These are phyloP conservation scores for Zygothrica quintamaculata DNA, from an alignment of 2,888 invertebrate species.

Conservation along the genomic window DNA sequence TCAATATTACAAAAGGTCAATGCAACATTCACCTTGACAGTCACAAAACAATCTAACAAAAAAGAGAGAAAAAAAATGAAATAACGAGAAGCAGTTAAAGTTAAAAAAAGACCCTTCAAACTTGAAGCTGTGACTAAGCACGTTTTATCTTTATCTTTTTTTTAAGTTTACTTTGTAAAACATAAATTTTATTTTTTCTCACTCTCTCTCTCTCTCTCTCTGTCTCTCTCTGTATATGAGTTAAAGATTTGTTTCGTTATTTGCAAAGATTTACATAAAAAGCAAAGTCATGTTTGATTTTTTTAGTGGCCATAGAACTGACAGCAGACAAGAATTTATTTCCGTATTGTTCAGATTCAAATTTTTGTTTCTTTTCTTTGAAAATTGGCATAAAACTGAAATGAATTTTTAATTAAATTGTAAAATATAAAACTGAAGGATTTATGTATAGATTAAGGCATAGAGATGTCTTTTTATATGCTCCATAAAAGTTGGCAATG, in stretches of 20 bases:
- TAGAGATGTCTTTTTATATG: slow-evolving; percentile 3
- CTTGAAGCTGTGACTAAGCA: slow-evolving; percentile 61
- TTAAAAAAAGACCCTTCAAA: slow-evolving; percentile 47
- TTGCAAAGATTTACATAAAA: slow-evolving; percentile 49
- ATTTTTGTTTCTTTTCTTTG: too few species aligned
- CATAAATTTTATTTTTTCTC: slow-evolving; percentile 25
- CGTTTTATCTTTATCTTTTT: slow-evolving; percentile 48
- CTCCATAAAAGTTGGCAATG: slow-evolving; percentile 13
- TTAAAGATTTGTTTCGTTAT: slow-evolving; percentile 12
- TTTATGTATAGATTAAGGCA: slow-evolving; percentile 2
- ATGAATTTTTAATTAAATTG: slow-evolving; percentile 23
- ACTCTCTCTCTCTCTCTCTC: slow-evolving; percentile 16
- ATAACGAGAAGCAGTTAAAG: slow-evolving; percentile 14
- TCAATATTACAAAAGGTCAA: slow-evolving; percentile 68
- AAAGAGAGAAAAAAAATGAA: slow-evolving; percentile 4
- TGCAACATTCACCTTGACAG: slow-evolving; percentile 66
- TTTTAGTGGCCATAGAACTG: slow-evolving; percentile 44
- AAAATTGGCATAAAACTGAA: slow-evolving; percentile 8
- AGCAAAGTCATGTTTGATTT: slow-evolving; percentile 41
- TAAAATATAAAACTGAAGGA: slow-evolving; percentile 15
- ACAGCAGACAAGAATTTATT: slow-evolving; percentile 28
- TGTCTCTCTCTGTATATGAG: slow-evolving; percentile 19
- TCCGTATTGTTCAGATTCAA: slow-evolving; percentile 31
- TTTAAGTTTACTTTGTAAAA: slow-evolving; percentile 16
- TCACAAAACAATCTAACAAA: slow-evolving; percentile 53